Base-by-base conservation (phyloP, 2,797 vertebrate species). In the Enteromius thamalakanensis region DNA sequence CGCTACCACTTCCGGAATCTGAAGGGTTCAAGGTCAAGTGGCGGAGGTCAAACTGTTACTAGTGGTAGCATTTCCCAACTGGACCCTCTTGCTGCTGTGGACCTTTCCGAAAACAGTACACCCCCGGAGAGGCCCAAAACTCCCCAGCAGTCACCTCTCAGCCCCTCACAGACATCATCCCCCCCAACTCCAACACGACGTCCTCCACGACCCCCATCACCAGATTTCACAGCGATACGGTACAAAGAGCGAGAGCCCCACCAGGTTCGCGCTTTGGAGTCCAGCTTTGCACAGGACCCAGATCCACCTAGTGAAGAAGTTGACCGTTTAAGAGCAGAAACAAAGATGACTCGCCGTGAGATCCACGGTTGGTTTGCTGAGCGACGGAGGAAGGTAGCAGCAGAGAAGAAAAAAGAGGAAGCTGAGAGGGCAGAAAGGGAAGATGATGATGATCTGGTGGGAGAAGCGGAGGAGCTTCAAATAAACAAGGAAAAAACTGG, bases 291-390 rank as follows among this genome's bases (percentile, higher is more conserved):
- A 81, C 94, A 95, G 89, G 96, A 96, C 80, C 89, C 95, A 0
- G 94, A 96, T 60, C 98, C 97, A 2, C 83, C 94, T 0, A 96
- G 94, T 0, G 97, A 99, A 26, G 98, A 99, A 82, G 96, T 99
- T 86, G 97, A 98, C 92, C 92, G 97, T 79, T 91, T 99, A 87
- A 93, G 98, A 40, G 86, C 90, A 0, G 97, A 99, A 87, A 99
- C 98, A 0, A 99, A 99, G 90, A 99, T 99, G 98, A 99, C 98
- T 0, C 93, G 98, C 5, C 94, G 98, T 64, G 98, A 99, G 91
- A 99, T 99, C 3, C 97, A 99, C 3, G 94, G 96, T 88, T 99
- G 98, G 98, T 99, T 99, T 83, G 93, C 97, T 0, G 98, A 99
- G 88, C 94, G 95, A 83, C 94, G 97, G 87, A 98, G 95, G 92